These are phyloP conservation scores for Glandiceps talaboti DNA, from an alignment of 53 echinoderm and acorn worm species.

Conservation along the genomic window DNA sequence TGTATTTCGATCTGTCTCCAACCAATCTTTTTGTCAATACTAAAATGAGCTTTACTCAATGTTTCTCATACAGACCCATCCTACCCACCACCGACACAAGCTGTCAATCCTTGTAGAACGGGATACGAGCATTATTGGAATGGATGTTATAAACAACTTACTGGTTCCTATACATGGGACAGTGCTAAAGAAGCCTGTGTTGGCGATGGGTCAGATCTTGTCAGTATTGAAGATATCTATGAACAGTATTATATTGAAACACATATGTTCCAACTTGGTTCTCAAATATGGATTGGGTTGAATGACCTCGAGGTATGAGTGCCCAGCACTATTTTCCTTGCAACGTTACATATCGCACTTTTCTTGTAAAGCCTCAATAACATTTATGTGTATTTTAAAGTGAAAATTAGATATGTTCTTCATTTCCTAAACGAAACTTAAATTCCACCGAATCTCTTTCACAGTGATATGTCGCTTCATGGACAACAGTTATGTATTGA, in stretches of 20 bases:
- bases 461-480: too few species aligned
- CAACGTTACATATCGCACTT: too few species aligned
- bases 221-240: slow-evolving; percentile 20
- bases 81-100: not conserved
- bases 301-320: slow-evolving; percentile 52
- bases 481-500: too few species aligned
- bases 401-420: too few species aligned
- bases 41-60: too few species aligned
- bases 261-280: slow-evolving; percentile 23
- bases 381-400: too few species aligned
- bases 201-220: slow-evolving; percentile 12
- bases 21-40: too few species aligned
- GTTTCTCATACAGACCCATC: not conserved
- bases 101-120: not conserved
- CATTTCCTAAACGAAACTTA: too few species aligned
- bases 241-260: slow-evolving; percentile 37
- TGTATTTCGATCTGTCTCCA: too few species aligned
- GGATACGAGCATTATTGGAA: slow-evolving; percentile 40
- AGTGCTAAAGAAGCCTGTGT: slow-evolving; percentile 15
- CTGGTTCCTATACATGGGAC: not conserved
- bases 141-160: slow-evolving; percentile 34
- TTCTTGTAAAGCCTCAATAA: too few species aligned
- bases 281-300: slow-evolving; percentile 64
- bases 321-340: too few species aligned
- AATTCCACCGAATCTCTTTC: too few species aligned